A percentile compares a stretch with the other conserved stretches of the same genome.
phyloP scores from a whole-genome alignment of 2,797 vertebrate genomes.

The Halcyon smyrnensis region DNA sequence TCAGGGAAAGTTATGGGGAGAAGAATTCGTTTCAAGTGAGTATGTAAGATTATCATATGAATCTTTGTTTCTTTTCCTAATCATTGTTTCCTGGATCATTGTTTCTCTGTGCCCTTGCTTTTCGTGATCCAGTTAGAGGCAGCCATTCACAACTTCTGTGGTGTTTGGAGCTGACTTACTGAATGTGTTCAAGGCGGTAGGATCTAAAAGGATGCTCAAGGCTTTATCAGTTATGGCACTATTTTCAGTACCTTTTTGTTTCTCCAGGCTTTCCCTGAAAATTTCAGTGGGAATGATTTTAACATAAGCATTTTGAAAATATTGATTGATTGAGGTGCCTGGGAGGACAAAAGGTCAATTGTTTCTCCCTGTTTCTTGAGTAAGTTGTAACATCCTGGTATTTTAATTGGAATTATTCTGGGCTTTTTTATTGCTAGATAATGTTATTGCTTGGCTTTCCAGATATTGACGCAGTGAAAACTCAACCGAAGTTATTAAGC shows the following conservation, averaged over 20 bases:
- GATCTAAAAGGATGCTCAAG: background rate
- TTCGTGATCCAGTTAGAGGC: background rate
- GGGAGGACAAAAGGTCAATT: background rate
- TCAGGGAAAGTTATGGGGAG: background rate
- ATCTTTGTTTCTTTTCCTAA: too few relatives aligned
- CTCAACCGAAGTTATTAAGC: too few relatives aligned
- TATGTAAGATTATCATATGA: too few relatives aligned
- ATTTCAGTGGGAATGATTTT: background rate
- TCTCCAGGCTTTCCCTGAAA: background rate
- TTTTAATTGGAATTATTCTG: background rate
- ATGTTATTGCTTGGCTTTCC: background rate
- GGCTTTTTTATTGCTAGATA: background rate
- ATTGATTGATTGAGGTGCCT: background rate
- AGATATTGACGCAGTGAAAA: background rate
- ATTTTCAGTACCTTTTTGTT: background rate
- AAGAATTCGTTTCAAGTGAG: background rate
- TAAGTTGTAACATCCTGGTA: background rate
- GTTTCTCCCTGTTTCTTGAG: background rate
- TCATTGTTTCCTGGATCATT: too few relatives aligned
- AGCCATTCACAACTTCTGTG: background rate
- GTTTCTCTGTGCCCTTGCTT: background rate
- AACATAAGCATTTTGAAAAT: background rate
- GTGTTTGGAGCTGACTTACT: background rate
- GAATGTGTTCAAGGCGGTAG: background rate
- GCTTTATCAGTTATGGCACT: background rate